Base-by-base conservation (phyloP, 2,797 vertebrate genomes). In the Pelochelys cantorii region DNA sequence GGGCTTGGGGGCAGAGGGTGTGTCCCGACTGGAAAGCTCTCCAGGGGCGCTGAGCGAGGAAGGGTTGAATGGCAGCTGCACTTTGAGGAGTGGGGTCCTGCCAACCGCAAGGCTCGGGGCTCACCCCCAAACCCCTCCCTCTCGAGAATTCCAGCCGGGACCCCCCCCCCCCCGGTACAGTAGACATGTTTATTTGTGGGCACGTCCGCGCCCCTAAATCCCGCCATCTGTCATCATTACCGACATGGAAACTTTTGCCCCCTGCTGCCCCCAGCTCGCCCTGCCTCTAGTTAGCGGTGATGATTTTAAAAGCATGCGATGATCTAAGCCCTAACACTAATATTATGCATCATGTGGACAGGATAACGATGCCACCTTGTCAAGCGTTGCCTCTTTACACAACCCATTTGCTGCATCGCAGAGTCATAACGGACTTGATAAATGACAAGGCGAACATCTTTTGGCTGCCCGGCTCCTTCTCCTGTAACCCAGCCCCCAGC, bases 371-470 rank as follows among this genome's bases (percentile, higher is more conserved):
- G 96, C 95, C 95, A 97, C 96, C 97, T 95, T 95, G 97, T 96
- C 96, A 94, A 95, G 94, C 79, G 89, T 77, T n/a, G 97, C 92
- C 94, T 96, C 92, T 96, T 97, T 94, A 96, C 96, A 93, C 92
- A 94, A 95, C 91, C 95, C 94, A 95, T 98, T 97, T 94, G 95
- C 95, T 81, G 91, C 95, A 79, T 93, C 95, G 80, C 93, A 27
- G 92, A 96, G 98, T 98, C 95, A 96, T 98, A 96, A 96, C 93
- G 92, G 91, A 60, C n/a, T 88, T 97, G 97, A 98, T 97, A 92
- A 97, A 98, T 97, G 94, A 95, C 75, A 74, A 77, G 93, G 93
- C 86, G 86, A 92, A 93, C 92, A 89, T 97, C 94, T 93, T 91
- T 93, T 97, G 96, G 94, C 96, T 96, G 55, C 92, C 91, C 71